Base-by-base conservation (phyloP, 2,888 invertebrate genomes). In the Andrena hattorfiana region DNA sequence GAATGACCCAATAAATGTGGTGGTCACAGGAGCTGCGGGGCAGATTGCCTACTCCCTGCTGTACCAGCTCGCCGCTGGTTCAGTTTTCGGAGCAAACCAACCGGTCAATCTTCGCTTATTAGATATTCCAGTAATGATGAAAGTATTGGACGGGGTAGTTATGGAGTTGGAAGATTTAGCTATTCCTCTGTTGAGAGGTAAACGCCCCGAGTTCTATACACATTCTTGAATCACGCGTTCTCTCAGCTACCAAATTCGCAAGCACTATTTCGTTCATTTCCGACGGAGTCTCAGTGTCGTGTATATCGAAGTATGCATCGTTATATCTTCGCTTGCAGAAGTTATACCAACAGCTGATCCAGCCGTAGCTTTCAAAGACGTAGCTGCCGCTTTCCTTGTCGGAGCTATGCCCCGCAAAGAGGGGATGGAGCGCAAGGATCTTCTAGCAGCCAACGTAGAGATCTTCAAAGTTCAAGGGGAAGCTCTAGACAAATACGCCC, bases 341-440 rank as follows among this genome's bases (percentile, higher is more conserved):
- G 97, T 99, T 23, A 95, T 98, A 2, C 97, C 98, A 3, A 99
- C 99, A 23, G 97, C 97, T 85, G 97, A 98, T 92, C 98, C 98
- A 68, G 96, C 96, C 81, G 97, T 96, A 79, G 99, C 98, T n/a
- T 99, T 99, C 94, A 98, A 97, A 93, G 98, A 99, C 95, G 98
- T 99, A 66, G 97, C 98, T 87, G 98, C 98, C 70, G 99, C 99
- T 54, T 99, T 99, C 94, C 95, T 99, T 81, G 99, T 99, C 62
- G 99, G 99, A 48, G 97, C 99, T 42, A 99, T 99, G 99, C 99
- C 99, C 0, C 96, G 99, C 73, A 97, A 97, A 92, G 97, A 98
- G 94, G 99, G 99, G 72, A 99, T 99, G 99, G 99, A 99, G 94
- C 96, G 99, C 76, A 99, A 99, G 94, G 99, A 99, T 93, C 96